Conservation (phyloP, 2,888 invertebrate genomes). For the Uropetala carovei region DNA sequence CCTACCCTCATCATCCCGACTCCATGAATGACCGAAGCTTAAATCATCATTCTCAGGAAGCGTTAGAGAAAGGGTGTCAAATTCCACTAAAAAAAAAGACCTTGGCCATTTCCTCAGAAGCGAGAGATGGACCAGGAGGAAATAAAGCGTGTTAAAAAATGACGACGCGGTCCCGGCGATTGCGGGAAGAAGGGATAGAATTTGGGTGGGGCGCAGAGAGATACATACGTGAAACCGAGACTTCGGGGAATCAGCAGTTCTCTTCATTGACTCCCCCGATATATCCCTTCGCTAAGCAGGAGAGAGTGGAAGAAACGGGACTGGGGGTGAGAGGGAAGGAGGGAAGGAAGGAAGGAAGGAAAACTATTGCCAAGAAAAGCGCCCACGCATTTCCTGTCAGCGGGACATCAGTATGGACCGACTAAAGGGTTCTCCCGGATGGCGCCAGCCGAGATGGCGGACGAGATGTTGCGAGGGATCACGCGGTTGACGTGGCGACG, state of each 20-base stretch:
- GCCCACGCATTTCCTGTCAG: slow-evolving; percentile 36
- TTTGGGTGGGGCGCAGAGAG: not conserved
- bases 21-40: not conserved
- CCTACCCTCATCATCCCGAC: no score
- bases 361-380: not conserved
- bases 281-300: not conserved
- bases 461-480: not conserved
- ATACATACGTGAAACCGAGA: not conserved
- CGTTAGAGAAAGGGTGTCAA: not conserved
- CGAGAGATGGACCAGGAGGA: not conserved
- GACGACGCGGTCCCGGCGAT: no score
- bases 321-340: not conserved
- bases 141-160: no score
- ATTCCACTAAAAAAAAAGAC: not conserved
- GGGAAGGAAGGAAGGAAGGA: not conserved
- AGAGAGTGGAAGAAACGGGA: not conserved
- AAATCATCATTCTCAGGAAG: not conserved
- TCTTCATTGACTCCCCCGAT: not conserved
- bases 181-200: not conserved
- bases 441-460: slow-evolving; percentile 16
- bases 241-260: not conserved
- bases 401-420: slow-evolving; percentile 25
- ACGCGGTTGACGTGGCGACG: not conserved
- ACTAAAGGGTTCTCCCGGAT: not conserved
- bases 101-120: not conserved